phyloP scores from a whole-genome alignment of 2,113 vertebrate genomes.

The Campylomormyrus tamandua region DNA sequence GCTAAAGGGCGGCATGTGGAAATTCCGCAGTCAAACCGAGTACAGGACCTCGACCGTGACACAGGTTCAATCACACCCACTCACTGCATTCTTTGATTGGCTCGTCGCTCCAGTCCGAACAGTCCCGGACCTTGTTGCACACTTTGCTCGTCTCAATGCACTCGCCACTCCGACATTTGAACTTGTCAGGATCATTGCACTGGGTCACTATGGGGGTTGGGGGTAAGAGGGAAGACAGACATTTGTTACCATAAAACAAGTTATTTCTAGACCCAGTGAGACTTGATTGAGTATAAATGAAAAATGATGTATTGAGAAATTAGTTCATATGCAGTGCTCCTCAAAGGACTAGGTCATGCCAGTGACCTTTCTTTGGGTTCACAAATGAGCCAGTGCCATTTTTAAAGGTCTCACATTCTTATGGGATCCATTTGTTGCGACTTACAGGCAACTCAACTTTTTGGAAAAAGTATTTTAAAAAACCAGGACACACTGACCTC shows the following conservation, averaged over 20 bases:
- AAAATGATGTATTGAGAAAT: background rate
- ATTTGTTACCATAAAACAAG: background rate
- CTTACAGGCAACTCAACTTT: background rate
- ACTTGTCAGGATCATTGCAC: slow-evolving; percentile 84
- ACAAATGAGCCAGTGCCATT: background rate
- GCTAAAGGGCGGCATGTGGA: background rate
- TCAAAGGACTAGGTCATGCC: background rate
- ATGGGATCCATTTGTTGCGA: background rate
- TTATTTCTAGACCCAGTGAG: background rate
- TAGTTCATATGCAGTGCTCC: background rate
- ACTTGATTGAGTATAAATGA: background rate
- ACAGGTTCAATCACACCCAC: slow-evolving; percentile 38
- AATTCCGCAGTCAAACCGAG: background rate
- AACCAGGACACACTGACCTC: slow-evolving; percentile 1
- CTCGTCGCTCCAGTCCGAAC: slow-evolving; percentile 95
- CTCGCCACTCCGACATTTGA: slow-evolving; percentile 90
- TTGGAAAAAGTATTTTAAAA: background rate
- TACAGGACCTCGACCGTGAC: background rate
- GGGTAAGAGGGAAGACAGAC: background rate
- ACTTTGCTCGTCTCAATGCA: slow-evolving; percentile 88
- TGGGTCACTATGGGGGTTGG: slow-evolving; percentile 66
- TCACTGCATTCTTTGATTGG: slow-evolving; percentile 91
- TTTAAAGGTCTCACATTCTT: background rate
- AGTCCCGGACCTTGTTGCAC: slow-evolving; percentile 87
- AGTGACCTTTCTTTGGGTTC: background rate